phyloP scores from a whole-genome alignment of 1,140 invertebrate genomes.

The Carcinoscorpius rotundicauda region DNA sequence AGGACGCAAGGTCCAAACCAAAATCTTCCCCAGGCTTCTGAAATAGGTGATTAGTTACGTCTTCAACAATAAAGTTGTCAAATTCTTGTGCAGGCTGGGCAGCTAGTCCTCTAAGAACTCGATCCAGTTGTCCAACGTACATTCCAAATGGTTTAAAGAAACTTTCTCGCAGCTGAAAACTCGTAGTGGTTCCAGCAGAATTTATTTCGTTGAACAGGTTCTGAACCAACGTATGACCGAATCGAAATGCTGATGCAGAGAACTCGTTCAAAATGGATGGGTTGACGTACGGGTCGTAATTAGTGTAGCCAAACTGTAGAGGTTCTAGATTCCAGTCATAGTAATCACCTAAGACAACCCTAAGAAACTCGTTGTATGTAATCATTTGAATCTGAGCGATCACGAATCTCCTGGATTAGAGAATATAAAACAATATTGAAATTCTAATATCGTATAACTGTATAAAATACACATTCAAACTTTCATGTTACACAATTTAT shows the following conservation, averaged over 20 bases:
- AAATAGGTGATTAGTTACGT: background rate
- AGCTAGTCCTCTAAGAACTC: slow-evolving; percentile 17
- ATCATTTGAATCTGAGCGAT: slow-evolving; percentile 78
- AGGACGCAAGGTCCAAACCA: slow-evolving; percentile 62
- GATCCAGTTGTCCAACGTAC: slow-evolving; percentile 18
- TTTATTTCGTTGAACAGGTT: slow-evolving; percentile 17
- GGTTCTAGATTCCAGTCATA: slow-evolving; percentile 51
- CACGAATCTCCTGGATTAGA: slow-evolving; percentile 52
- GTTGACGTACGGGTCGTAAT: slow-evolving; percentile 53
- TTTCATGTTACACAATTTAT: no score
- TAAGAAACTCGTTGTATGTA: slow-evolving; percentile 72
- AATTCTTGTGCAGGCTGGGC: slow-evolving; percentile 16
- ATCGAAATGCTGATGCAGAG: slow-evolving; percentile 60
- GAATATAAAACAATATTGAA: no score
- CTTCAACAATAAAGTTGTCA: slow-evolving; percentile 14
- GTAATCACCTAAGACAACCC: slow-evolving; percentile 60
- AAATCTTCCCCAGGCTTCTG: no score
- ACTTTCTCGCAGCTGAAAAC: slow-evolving; percentile 18
- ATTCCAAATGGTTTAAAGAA: slow-evolving; percentile 24
- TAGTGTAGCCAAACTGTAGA: slow-evolving; percentile 40
- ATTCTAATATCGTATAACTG: no score
- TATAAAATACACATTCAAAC: no score
- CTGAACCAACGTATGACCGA: slow-evolving; percentile 77
- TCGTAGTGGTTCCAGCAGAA: background rate
- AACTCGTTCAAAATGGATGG: slow-evolving; percentile 68